Base-by-base conservation (phyloP, 1,140 invertebrate species). In the Uloborus diversus region DNA sequence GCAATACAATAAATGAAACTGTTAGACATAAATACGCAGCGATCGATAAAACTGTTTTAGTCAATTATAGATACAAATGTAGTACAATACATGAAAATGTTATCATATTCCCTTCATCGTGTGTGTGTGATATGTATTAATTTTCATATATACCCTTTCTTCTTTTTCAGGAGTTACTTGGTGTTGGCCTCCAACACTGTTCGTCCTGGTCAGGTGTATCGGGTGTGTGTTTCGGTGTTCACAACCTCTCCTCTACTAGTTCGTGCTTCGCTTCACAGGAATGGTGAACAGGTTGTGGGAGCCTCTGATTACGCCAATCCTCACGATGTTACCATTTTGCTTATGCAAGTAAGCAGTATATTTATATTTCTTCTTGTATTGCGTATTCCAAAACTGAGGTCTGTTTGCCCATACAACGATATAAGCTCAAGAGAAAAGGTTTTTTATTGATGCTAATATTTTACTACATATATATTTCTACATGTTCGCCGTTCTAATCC, bases 181-280 rank as follows among this genome's bases (percentile, higher is more conserved):
- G 81, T 87, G 30, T n/a, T 87, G 37, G 86, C 86, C 7, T 85
- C 87, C 3, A 80, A 84, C 17, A 82, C 84, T 4, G 83, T 88
- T n/a, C 83, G 85, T 30, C 87, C 87, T 4, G 84, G 84, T 14
- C 85, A 85, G 23, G 82, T 88, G 42, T 88, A 87, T 78, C 81
- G 83, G 57, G 85, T 86, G 13, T 81, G 85, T 25, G 85, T 86
- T 0, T 83, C 84, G 23, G 80, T 88, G 25, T 61, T 85, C 11
- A 47, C 83, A 23, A 69, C 83, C 14, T 57, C 61, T 56, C 83
- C 81, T n/a, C 70, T 86, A 14, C 62, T 83, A n/a, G 83, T 87
- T 0, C 73, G 85, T 9, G 82, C 86, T 1, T 86, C 85, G 4
- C 65, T 88, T 0, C 84, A 84, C 35, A 82, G 85, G 71, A 84